These are phyloP conservation scores for Dasyprocta punctata DNA, from an alignment of 2,113 vertebrate species.

Conservation along the genomic window DNA sequence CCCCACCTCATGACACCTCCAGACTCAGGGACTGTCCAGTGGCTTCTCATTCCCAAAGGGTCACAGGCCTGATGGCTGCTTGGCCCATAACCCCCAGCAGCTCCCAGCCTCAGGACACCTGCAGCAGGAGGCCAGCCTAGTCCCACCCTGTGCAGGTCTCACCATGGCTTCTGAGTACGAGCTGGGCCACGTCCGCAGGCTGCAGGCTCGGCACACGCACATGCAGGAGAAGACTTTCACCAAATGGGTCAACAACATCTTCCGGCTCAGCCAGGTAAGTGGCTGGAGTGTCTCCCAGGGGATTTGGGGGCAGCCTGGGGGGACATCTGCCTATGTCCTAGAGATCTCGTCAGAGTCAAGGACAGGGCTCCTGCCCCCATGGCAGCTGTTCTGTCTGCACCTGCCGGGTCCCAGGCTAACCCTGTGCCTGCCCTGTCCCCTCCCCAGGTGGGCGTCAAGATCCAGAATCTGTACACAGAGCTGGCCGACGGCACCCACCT, in stretches of 20 bases:
- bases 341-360: not conserved
- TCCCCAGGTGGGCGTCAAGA: conserved; percentile 84
- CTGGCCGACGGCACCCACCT: conserved; percentile 90
- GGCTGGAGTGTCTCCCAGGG: not conserved
- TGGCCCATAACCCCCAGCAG: not conserved
- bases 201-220: conserved; percentile 91
- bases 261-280: conserved; percentile 88
- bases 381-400: not conserved
- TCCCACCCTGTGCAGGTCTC: not conserved
- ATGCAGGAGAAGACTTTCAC: conserved; percentile 97
- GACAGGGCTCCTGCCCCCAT: not conserved
- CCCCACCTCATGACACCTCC: not conserved
- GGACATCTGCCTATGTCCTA: not conserved
- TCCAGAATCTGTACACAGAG: conserved; percentile 91
- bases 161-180: conserved; percentile 89
- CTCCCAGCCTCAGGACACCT: not conserved
- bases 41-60: not conserved
- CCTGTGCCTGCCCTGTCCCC: not conserved
- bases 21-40: not conserved
- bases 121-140: not conserved
- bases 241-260: conserved; percentile 95
- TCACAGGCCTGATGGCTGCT: not conserved
- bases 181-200: conserved; percentile 89
- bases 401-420: not conserved
- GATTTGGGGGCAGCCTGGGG: not conserved